Evolutionary conservation across 2,888 invertebrate species (phyloP), one percentile per base, ranked within the genome.

Genomic region (Arctia plantaginis): DNA sequence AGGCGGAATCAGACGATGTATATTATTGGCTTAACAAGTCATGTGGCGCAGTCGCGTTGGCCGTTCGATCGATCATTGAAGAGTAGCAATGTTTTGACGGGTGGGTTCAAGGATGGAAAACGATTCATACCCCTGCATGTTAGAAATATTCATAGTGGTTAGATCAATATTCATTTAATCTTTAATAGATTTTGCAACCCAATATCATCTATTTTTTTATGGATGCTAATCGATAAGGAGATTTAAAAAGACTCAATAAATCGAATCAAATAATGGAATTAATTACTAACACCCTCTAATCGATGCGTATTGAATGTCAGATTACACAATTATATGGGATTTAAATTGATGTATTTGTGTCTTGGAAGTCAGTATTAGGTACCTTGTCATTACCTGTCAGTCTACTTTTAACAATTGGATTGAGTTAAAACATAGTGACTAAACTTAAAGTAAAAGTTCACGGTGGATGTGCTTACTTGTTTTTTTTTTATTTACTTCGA

Each of bases 1-100:
- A 30, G 30, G 65, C 44, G 71, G 64, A 44, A 62, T 62, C 62
- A 62, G 18, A 30, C 62, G 62, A 62, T 30, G 30, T 62, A 15
- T 62, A 62, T 30, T 27, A 62, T 62, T 30, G 30, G 62, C 2
- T 59, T 13, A 59, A n/a, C 6, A 62, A 30, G 18, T 7, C 62
- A 8, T 62, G 18, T 62, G 62, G 30, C 62, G 62, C 27, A 62
- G 62, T 18, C 62, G 62, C 62, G 62, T 18, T 62, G 18, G 62
- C 30, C 18, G 7, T 18, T 30, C 62, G 27, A 30, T 62, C 62
- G 62, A 62, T 62, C 27, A 30, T 30, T 62, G 30, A 62, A 30
- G 62, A 62, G 62, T 7, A 27, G 62, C 8, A 30, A 30, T 62
- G 62, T 62, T 59, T 27, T 59, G 59, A 59, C 59, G 59, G 59